phyloP scores from a whole-genome alignment of 2,888 invertebrate genomes.

The Limnephilus lunatus region DNA sequence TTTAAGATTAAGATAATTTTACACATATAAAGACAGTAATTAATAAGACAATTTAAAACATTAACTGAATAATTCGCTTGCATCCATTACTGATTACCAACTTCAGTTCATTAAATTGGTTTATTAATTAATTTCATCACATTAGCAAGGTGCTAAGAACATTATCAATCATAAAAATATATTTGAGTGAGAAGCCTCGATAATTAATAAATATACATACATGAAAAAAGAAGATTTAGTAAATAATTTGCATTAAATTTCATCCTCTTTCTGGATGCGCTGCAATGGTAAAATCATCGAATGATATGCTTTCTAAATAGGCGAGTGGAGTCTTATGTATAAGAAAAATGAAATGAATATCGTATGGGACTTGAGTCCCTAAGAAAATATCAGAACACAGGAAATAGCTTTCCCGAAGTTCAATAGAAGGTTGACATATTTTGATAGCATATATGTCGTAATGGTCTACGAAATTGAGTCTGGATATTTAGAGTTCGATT shows the following conservation, averaged over 20 bases:
- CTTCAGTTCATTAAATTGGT: too few relatives aligned
- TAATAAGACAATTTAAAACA: too few relatives aligned
- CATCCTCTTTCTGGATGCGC: neutral
- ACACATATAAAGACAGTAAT: too few relatives aligned
- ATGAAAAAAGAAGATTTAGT: neutral
- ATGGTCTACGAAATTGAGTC: neutral
- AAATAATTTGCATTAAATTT: neutral
- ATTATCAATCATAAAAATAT: too few relatives aligned
- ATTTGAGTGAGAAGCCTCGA: too few relatives aligned
- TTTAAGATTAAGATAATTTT: too few relatives aligned
- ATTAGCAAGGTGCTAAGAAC: too few relatives aligned
- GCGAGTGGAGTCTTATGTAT: constrained; percentile 6
- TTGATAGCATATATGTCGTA: neutral
- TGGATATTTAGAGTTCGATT: neutral
- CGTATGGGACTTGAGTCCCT: neutral
- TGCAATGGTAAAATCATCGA: neutral
- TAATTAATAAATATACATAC: too few relatives aligned
- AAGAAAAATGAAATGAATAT: constrained; percentile 27
- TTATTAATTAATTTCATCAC: too few relatives aligned
- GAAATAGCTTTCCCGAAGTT: neutral
- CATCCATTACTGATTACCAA: too few relatives aligned
- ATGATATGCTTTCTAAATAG: constrained; percentile 4
- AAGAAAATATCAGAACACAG: constrained; percentile 2
- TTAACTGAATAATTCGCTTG: too few relatives aligned
- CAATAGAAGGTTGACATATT: neutral